Evolutionary conservation across 2,113 vertebrate genomes (phyloP).

Genomic region (Gymnobelideus leadbeateri): DNA sequence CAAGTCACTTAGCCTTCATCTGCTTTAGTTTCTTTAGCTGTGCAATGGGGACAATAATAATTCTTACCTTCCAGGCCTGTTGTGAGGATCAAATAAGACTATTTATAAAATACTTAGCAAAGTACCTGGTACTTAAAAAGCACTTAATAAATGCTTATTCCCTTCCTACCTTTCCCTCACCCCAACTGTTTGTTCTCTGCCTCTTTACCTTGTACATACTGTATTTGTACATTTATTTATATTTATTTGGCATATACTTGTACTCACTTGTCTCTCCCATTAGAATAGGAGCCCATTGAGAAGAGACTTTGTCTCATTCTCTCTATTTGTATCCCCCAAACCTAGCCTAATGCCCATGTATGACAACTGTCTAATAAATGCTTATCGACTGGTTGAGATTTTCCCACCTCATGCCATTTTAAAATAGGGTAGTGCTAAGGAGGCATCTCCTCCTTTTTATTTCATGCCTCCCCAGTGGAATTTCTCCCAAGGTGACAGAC

Average conservation of each 20-base stretch:
- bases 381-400: neutral
- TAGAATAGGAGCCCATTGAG: neutral
- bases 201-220: neutral
- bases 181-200: neutral
- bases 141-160: neutral
- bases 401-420: constrained; percentile 35
- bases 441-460: neutral
- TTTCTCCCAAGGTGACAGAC: constrained; percentile 41
- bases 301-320: neutral
- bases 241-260: neutral
- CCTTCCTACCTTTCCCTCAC: neutral
- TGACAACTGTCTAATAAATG: neutral
- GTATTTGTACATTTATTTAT: neutral
- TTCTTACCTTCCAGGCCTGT: neutral
- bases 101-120: neutral
- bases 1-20: neutral
- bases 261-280: neutral
- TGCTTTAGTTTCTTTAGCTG: neutral
- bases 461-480: neutral
- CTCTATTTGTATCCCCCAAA: neutral
- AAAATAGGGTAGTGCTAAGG: constrained; percentile 29
- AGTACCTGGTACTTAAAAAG: too few species aligned
- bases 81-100: neutral
- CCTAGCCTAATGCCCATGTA: neutral
- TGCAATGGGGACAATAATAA: neutral